phyloP scores from a whole-genome alignment of 35 echinoderm and acorn worm species.

The Stichopus chloronotus region DNA sequence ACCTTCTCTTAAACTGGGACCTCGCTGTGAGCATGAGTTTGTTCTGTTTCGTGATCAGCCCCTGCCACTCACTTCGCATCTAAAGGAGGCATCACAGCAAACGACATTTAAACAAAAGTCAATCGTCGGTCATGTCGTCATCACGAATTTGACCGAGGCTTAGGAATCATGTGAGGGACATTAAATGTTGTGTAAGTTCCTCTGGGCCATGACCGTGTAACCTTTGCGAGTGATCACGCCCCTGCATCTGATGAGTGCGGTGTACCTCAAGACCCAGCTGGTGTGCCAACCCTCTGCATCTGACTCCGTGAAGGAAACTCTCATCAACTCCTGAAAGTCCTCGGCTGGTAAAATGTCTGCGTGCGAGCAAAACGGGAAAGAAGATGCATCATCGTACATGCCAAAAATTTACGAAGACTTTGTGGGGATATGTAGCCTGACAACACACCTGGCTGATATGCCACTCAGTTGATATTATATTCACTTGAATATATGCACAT shows the following conservation, averaged over 20 bases:
- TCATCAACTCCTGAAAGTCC: constrained; percentile 69
- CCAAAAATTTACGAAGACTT: background rate
- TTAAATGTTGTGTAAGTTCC: constrained; percentile 58
- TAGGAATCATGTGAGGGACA: background rate
- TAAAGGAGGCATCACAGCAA: too few species aligned
- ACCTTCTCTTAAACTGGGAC: too few species aligned
- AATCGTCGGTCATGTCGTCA: too few species aligned
- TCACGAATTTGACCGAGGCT: background rate
- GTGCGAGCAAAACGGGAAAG: background rate
- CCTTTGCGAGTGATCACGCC: constrained; percentile 88
- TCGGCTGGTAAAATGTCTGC: constrained; percentile 88
- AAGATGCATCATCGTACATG: too few species aligned
- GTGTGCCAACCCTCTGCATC: constrained; percentile 85
- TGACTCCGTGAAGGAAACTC: constrained; percentile 54
- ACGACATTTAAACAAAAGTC: too few species aligned
- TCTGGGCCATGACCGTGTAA: constrained; percentile 82
- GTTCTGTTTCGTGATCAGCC: too few species aligned
- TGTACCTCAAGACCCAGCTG: constrained; percentile 90
- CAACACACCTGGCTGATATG: too few species aligned
- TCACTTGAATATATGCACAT: too few species aligned
- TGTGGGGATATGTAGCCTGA: too few species aligned
- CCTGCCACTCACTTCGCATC: too few species aligned
- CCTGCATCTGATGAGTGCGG: constrained; percentile 75
- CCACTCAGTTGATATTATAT: too few species aligned
- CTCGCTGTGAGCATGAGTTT: too few species aligned